Conservation (phyloP, 2,113 vertebrate species). For the Perognathus longimembris region DNA sequence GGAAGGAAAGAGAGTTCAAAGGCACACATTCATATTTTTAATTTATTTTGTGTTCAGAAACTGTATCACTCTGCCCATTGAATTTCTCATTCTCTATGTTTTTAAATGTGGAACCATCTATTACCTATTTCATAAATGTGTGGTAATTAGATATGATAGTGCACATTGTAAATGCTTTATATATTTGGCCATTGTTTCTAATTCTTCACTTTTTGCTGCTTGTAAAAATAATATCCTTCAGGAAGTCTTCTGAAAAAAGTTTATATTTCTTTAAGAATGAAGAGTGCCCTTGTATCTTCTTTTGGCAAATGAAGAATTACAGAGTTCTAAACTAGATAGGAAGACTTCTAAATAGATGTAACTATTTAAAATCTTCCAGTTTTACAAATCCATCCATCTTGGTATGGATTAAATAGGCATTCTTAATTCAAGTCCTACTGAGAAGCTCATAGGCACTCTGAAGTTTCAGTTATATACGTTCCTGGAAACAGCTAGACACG, state of each 20-base stretch:
- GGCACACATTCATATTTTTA: background rate
- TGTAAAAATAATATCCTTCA: constrained; percentile 27
- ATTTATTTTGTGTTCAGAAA: background rate
- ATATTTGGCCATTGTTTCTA: background rate
- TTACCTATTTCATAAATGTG: background rate
- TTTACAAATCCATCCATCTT: background rate
- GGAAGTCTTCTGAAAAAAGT: constrained; percentile 5
- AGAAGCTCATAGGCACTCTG: background rate
- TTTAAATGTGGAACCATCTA: background rate
- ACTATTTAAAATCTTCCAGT: background rate
- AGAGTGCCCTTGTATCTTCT: background rate
- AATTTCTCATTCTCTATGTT: background rate
- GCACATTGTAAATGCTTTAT: background rate
- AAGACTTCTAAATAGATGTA: background rate
- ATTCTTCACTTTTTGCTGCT: background rate
- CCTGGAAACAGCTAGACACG: background rate
- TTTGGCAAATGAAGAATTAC: background rate
- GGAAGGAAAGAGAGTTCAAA: background rate
- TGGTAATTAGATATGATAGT: background rate
- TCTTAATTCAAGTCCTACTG: background rate
- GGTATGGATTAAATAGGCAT: background rate
- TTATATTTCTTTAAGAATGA: constrained; percentile 11
- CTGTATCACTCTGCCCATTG: background rate
- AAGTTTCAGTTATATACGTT: background rate
- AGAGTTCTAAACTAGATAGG: background rate